Percentiles rank a stretch among this genome's conserved stretches.
Evolutionary conservation across 2,888 invertebrate species (phyloP).

Genomic region (Smittia aterrima): DNA sequence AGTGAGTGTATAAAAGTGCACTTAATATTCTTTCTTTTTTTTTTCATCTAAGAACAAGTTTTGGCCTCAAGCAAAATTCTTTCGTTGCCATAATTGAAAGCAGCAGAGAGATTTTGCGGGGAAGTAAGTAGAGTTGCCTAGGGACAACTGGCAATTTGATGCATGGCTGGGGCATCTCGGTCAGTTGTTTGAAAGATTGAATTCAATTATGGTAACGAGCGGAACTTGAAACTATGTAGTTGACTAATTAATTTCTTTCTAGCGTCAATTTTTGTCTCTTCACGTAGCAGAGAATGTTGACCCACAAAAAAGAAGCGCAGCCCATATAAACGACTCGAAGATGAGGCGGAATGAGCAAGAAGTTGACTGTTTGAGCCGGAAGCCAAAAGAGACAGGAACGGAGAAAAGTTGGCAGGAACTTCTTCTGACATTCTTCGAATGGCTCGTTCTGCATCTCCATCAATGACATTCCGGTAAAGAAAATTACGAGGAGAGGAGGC

Average conservation of each 20-base stretch:
- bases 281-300: slow-evolving; percentile 79
- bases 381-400: slow-evolving; percentile 82
- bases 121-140: not conserved
- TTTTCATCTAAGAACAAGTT: not conserved
- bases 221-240: not conserved
- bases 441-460: slow-evolving; percentile 68
- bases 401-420: slow-evolving; percentile 68
- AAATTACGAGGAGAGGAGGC: slow-evolving; percentile 66
- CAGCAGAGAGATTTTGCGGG: not conserved
- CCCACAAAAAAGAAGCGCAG: slow-evolving; percentile 75
- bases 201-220: slow-evolving; percentile 7
- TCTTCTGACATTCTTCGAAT: slow-evolving; percentile 67
- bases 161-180: not conserved
- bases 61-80: not conserved
- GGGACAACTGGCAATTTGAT: not conserved
- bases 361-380: slow-evolving; percentile 77
- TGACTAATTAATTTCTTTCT: not conserved
- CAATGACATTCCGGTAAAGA: slow-evolving; percentile 74
- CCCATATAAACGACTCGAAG: slow-evolving; percentile 78
- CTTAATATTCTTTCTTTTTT: not conserved
- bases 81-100: not conserved
- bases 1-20: not conserved
- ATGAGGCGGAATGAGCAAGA: slow-evolving; percentile 67
- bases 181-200: not conserved
- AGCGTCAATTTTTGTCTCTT: slow-evolving; percentile 58